Evolutionary conservation across 2,797 vertebrate genomes (phyloP).

Genomic region (Odontamblyopus lacepedii): DNA sequence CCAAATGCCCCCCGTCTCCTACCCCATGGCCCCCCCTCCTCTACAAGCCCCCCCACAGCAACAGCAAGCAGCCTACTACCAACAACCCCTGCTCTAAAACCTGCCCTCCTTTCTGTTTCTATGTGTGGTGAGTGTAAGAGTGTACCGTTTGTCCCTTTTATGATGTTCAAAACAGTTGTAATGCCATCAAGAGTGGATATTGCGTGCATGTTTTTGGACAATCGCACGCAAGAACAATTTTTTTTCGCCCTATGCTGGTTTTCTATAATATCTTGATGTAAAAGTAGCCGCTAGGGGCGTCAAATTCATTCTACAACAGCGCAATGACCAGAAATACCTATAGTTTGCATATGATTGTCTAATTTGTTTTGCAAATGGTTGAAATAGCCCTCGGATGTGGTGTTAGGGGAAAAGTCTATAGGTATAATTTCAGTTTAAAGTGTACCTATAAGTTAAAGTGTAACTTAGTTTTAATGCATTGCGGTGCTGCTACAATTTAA

Average conservation of each 20-base stretch:
- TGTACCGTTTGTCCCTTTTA: background rate
- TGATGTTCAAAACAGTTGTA: background rate
- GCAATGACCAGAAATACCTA: background rate
- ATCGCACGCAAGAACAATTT: background rate
- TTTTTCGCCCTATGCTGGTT: background rate
- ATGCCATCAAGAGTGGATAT: background rate
- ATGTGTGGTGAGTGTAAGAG: background rate
- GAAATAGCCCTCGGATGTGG: too few relatives aligned
- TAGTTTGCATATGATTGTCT: background rate
- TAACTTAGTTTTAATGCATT: too few relatives aligned
- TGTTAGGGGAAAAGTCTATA: too few relatives aligned
- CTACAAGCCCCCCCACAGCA: slow-evolving; percentile 80
- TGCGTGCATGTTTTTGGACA: slow-evolving; percentile 1
- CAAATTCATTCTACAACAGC: background rate
- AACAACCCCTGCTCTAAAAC: slow-evolving; percentile 90
- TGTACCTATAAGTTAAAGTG: too few relatives aligned
- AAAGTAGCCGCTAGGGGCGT: background rate
- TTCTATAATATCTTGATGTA: slow-evolving; percentile 1
- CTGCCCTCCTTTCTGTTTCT: slow-evolving; percentile 29
- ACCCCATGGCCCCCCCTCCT: slow-evolving; percentile 76
- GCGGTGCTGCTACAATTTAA: too few relatives aligned
- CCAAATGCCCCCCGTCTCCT: slow-evolving; percentile 79
- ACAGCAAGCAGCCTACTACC: slow-evolving; percentile 83
- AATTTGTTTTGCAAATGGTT: too few relatives aligned
- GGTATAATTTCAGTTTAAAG: too few relatives aligned